Evolutionary conservation across 2,888 invertebrate genomes (phyloP).

Genomic region (Congeria kusceri): DNA sequence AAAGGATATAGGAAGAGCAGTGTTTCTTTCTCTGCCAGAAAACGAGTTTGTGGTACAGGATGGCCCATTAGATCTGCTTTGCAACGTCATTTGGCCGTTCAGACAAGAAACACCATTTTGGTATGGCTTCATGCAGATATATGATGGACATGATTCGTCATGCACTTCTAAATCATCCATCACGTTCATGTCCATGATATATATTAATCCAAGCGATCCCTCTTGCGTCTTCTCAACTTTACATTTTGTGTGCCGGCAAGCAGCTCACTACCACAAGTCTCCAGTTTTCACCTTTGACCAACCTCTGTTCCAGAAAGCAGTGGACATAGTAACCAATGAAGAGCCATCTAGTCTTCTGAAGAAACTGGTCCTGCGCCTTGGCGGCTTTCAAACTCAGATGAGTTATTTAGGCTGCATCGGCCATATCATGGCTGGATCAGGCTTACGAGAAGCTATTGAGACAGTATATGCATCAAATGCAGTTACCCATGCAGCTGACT

Average conservation of each 20-base stretch:
- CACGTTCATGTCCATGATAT: conserved; percentile 63
- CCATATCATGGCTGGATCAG: conserved; percentile 8
- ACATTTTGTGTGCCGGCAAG: conserved; percentile 53
- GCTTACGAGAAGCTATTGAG: conserved; percentile 4
- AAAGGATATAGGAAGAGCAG: not conserved
- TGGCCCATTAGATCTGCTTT: conserved; percentile 32
- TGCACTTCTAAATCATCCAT: conserved; percentile 13
- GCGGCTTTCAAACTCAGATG: conserved; percentile 56
- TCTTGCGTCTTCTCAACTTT: conserved; percentile 61
- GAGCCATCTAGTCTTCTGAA: not conserved
- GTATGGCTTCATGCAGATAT: conserved; percentile 53
- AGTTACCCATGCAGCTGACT: not conserved
- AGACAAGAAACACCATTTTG: conserved; percentile 27
- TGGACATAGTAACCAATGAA: not conserved
- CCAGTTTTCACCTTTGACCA: conserved; percentile 56
- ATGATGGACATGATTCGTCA: not conserved
- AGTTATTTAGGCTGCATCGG: conserved; percentile 61
- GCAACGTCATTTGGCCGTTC: conserved; percentile 27
- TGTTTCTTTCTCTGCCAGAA: conserved; percentile 8
- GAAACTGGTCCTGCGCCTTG: conserved; percentile 31
- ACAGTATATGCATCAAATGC: conserved; percentile 15
- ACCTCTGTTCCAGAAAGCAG: conserved; percentile 45
- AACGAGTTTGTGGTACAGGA: not conserved
- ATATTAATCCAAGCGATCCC: conserved; percentile 62
- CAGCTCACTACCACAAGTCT: conserved; percentile 26